Evolutionary conservation across 2,113 vertebrate species (phyloP).

Genomic region (Carettochelys insculpta): DNA sequence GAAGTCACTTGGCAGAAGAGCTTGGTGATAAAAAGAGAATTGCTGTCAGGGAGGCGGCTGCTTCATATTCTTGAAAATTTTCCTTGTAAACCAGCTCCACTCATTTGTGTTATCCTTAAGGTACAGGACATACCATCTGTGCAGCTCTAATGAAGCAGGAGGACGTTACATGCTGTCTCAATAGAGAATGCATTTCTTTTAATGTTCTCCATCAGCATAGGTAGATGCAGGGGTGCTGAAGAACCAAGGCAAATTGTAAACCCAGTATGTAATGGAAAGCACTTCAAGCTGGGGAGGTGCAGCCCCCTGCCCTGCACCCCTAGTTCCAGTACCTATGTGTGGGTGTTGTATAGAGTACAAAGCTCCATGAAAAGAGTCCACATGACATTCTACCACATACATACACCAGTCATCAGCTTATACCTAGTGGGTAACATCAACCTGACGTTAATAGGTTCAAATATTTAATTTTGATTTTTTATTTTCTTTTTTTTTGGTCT

Average conservation of each 20-base stretch:
- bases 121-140: neutral
- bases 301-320: too few species aligned
- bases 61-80: neutral
- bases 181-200: neutral
- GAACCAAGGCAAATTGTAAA: too few species aligned
- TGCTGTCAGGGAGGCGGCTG: neutral
- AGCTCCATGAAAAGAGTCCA: neutral
- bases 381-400: slow-evolving; percentile 15
- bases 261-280: too few species aligned
- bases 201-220: neutral
- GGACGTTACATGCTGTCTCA: neutral
- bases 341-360: rapidly evolving
- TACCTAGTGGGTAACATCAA: neutral
- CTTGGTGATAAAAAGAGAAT: neutral
- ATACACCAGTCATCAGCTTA: slow-evolving; percentile 14
- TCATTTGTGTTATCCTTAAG: neutral
- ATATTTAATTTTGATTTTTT: neutral
- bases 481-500: neutral
- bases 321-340: too few species aligned
- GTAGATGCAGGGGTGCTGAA: too few species aligned
- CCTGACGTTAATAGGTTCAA: slow-evolving; percentile 12
- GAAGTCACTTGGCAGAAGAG: neutral
- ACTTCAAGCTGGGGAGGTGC: too few species aligned
- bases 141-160: neutral
- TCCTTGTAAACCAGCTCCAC: neutral